phyloP scores from a whole-genome alignment of 2,797 vertebrate genomes.

The Enteromius viviparus region DNA sequence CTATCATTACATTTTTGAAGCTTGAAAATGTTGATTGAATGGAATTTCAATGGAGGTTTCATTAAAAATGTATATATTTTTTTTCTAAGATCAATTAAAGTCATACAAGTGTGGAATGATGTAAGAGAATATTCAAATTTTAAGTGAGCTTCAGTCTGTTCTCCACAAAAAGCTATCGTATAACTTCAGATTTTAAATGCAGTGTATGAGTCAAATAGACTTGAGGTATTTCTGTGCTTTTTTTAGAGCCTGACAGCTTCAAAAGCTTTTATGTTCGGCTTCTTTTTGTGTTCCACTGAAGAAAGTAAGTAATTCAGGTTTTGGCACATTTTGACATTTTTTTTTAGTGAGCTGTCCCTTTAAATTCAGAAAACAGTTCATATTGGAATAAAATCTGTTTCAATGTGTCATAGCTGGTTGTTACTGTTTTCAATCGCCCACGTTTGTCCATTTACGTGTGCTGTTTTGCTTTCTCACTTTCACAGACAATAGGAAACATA shows the following conservation, averaged over 20 bases:
- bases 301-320: neutral
- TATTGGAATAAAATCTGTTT: neutral
- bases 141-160: neutral
- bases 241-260: neutral
- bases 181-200: neutral
- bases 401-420: slow-evolving; percentile 10
- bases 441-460: slow-evolving; percentile 17
- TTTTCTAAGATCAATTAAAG: neutral
- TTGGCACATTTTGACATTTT: neutral
- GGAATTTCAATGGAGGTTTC: neutral
- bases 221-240: neutral
- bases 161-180: neutral
- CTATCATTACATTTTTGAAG: neutral
- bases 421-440: neutral
- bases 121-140: neutral
- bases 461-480: slow-evolving; percentile 6
- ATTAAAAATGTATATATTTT: neutral
- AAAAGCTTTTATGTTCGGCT: neutral
- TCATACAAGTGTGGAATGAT: neutral
- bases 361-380: slow-evolving; percentile 1
- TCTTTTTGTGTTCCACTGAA: neutral
- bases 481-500: neutral
- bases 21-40: neutral
- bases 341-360: neutral
- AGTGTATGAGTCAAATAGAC: neutral